A percentile compares a stretch with the other conserved stretches of the same genome.
Conservation (phyloP, 2,113 vertebrate genomes). For the Periophthalmodon schlosseri region DNA sequence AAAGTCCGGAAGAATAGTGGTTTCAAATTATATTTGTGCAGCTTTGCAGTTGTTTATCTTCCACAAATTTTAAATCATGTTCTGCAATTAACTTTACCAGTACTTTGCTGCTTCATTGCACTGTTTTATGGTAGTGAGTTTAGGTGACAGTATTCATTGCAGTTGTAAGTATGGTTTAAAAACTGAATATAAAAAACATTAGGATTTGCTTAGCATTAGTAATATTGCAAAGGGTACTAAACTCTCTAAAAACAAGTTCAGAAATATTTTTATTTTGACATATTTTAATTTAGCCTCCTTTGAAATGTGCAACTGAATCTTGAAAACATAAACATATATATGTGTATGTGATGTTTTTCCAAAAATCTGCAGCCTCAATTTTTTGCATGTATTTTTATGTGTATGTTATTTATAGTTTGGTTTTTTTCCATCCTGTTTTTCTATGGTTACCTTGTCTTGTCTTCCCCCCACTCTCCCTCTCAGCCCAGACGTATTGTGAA, state of each 20-base stretch:
- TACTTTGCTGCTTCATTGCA: too few species aligned
- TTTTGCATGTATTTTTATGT: background rate
- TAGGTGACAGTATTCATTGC: too few species aligned
- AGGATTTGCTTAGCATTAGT: background rate
- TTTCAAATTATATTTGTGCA: conserved; percentile 4
- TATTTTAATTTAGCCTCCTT: too few species aligned
- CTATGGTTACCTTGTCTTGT: background rate
- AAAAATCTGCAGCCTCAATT: background rate
- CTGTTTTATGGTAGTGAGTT: too few species aligned
- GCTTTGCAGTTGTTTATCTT: background rate
- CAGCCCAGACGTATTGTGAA: background rate
- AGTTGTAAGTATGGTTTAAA: too few species aligned
- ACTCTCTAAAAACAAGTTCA: background rate
- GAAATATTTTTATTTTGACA: background rate
- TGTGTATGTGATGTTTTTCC: background rate
- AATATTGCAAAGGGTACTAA: background rate
- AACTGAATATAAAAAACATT: too few species aligned
- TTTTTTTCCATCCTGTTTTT: background rate
- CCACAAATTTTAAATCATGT: too few species aligned
- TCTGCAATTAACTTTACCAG: too few species aligned
- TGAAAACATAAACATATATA: too few species aligned
- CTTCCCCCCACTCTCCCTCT: background rate
- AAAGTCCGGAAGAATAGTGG: background rate
- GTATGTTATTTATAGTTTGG: background rate
- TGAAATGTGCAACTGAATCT: too few species aligned